Percentiles rank a stretch among this genome's conserved stretches.
Evolutionary conservation across 2,797 vertebrate genomes (phyloP).

Genomic region (Amazona ochrocephala): DNA sequence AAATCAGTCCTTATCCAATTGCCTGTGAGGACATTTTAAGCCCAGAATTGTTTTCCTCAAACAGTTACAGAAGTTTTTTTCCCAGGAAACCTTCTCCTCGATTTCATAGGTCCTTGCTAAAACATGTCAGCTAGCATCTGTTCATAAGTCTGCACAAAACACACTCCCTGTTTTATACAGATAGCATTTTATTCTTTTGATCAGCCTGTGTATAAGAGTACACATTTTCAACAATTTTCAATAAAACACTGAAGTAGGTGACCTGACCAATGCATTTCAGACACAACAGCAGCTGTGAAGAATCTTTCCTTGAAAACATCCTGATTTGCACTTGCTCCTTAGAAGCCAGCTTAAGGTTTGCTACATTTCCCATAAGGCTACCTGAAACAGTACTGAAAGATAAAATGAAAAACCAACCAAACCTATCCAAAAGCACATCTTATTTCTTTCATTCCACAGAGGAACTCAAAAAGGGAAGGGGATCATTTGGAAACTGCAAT

Average conservation of each 20-base stretch:
- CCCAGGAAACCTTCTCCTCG: conserved; percentile 59
- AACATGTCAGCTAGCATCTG: not conserved
- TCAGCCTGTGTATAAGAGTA: not conserved
- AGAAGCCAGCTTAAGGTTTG: not conserved
- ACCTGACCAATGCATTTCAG: not conserved
- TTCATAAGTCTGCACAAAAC: conserved; percentile 31
- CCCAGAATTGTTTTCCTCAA: conserved; percentile 30
- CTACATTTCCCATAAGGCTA: not conserved
- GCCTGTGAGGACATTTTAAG: conserved; percentile 10
- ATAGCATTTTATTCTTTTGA: not conserved
- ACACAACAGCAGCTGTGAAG: not conserved
- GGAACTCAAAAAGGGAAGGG: not conserved
- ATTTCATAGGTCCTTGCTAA: conserved; percentile 40
- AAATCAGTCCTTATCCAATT: not conserved
- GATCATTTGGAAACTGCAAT: not conserved
- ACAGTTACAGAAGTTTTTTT: conserved; percentile 40
- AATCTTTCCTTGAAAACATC: not conserved
- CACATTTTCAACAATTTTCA: conserved; percentile 14
- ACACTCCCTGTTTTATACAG: not conserved
- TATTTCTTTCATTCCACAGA: not conserved
- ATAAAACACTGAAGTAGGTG: not conserved
- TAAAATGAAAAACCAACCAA: not conserved
- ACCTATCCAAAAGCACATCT: not conserved
- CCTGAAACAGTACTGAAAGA: not conserved
- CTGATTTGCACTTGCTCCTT: not conserved